Conservation (phyloP, 2,888 invertebrate species). For the Dasysyrphus albostriatus region DNA sequence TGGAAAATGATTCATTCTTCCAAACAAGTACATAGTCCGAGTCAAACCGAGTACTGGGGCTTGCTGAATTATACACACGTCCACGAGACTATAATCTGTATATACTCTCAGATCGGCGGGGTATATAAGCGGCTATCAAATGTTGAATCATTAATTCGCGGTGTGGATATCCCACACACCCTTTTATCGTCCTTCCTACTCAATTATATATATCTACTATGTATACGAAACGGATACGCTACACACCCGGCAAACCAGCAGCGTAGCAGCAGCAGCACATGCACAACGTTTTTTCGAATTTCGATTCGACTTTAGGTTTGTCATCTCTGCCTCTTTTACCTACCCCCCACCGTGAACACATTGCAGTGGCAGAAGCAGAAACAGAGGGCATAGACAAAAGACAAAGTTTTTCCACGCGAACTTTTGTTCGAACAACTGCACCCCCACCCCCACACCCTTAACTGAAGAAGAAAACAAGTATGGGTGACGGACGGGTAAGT, state of each 20-base stretch:
- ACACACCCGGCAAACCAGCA: slow-evolving; percentile 35
- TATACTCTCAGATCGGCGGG: background rate
- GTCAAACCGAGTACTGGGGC: slow-evolving; percentile 3
- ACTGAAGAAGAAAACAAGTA: slow-evolving; percentile 13
- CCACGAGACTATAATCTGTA: slow-evolving; percentile 18
- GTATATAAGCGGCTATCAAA: slow-evolving; percentile 64
- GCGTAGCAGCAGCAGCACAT: slow-evolving; percentile 32
- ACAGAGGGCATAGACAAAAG: slow-evolving; percentile 49
- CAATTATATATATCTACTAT: slow-evolving; percentile 11
- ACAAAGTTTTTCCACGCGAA: slow-evolving; percentile 58
- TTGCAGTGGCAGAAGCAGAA: background rate
- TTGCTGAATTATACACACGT: slow-evolving; percentile 40
- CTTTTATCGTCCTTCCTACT: slow-evolving; percentile 70
- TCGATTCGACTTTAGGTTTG: slow-evolving; percentile 38
- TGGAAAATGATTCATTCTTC: slow-evolving; percentile 69
- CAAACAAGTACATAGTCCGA: slow-evolving; percentile 57
- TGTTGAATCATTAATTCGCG: slow-evolving; percentile 74
- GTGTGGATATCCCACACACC: slow-evolving; percentile 74
- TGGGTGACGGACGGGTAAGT: slow-evolving; percentile 12
- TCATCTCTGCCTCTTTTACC: background rate
- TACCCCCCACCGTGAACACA: background rate
- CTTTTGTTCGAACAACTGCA: slow-evolving; percentile 50
- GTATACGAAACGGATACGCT: slow-evolving; percentile 33
- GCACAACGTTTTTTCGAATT: slow-evolving; percentile 40
- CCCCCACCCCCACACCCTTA: slow-evolving; percentile 67